phyloP scores from a whole-genome alignment of 2,888 invertebrate species.

The Stramonita haemastoma region DNA sequence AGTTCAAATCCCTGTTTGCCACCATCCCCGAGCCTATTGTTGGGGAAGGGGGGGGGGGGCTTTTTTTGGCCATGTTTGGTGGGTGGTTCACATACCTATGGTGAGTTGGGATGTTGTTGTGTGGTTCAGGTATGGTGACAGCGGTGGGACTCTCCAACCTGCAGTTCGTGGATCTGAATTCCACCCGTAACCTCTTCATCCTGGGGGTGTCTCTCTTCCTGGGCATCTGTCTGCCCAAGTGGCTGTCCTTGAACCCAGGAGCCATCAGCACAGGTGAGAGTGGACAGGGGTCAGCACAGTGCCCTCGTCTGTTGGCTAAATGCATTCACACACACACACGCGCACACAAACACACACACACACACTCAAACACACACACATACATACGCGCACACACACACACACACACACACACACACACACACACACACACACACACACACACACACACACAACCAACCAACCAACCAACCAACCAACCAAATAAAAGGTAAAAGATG shows the following conservation, averaged over 20 bases:
- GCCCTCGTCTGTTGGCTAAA: neutral
- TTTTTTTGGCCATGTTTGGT: slow-evolving; percentile 70
- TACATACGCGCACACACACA: too few species aligned
- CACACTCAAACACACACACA: too few species aligned
- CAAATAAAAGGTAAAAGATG: too few species aligned
- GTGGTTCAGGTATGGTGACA: slow-evolving; percentile 69
- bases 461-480: too few species aligned
- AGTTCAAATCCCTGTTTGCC: slow-evolving; percentile 79
- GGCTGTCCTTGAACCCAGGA: slow-evolving; percentile 54
- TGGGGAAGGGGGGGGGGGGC: too few species aligned
- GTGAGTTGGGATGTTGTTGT: too few species aligned
- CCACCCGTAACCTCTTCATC: slow-evolving; percentile 91
- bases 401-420: too few species aligned
- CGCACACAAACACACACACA: too few species aligned
- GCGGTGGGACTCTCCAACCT: slow-evolving; percentile 74
- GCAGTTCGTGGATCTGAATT: slow-evolving; percentile 85
- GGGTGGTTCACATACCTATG: too few species aligned
- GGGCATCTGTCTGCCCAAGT: slow-evolving; percentile 82
- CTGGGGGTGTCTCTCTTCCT: slow-evolving; percentile 92
- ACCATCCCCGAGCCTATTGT: slow-evolving; percentile 79
- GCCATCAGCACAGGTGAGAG: slow-evolving; percentile 67
- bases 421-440: too few species aligned
- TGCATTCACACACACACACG: neutral
- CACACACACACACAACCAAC: too few species aligned
- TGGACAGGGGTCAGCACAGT: neutral